These are phyloP conservation scores for Threskiornis aethiopicus DNA, from an alignment of 2,797 vertebrate genomes.

Conservation along the genomic window DNA sequence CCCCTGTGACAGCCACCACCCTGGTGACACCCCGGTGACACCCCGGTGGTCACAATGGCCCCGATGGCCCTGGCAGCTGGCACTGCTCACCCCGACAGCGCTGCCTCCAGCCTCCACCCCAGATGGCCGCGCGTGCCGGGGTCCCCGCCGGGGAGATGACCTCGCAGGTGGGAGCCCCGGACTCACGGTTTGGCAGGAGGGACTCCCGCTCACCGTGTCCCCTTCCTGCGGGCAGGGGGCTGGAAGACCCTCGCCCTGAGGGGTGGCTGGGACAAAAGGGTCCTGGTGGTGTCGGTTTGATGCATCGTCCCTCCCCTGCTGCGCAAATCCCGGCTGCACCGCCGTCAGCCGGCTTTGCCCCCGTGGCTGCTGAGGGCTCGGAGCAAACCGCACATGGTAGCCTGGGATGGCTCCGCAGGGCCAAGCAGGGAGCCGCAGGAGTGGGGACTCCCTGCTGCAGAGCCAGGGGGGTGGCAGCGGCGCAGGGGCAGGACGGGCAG, in stretches of 20 bases:
- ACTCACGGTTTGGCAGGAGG: background rate
- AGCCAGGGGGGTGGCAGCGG: rapidly evolving
- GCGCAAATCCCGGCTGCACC: rapidly evolving
- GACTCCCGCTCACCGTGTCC: rapidly evolving
- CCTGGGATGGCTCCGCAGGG: rapidly evolving
- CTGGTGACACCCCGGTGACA: background rate
- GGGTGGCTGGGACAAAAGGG: background rate
- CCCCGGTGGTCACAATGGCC: background rate
- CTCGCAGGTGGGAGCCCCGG: background rate
- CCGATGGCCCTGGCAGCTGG: rapidly evolving
- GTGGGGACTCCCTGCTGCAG: rapidly evolving
- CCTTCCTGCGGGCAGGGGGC: background rate
- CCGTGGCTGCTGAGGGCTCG: rapidly evolving
- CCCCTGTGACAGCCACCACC: background rate
- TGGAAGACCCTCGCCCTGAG: background rate
- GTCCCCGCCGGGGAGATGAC: rapidly evolving
- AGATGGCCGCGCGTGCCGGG: rapidly evolving
- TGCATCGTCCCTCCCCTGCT: background rate
- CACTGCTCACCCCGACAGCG: rapidly evolving
- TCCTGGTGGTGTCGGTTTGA: rapidly evolving
- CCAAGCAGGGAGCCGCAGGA: rapidly evolving
- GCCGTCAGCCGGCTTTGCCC: rapidly evolving
- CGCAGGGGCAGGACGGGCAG: background rate
- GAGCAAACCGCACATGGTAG: rapidly evolving
- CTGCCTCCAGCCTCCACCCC: background rate